Evolutionary conservation across 2,888 invertebrate species (phyloP).

Genomic region (Limnephilus marmoratus): DNA sequence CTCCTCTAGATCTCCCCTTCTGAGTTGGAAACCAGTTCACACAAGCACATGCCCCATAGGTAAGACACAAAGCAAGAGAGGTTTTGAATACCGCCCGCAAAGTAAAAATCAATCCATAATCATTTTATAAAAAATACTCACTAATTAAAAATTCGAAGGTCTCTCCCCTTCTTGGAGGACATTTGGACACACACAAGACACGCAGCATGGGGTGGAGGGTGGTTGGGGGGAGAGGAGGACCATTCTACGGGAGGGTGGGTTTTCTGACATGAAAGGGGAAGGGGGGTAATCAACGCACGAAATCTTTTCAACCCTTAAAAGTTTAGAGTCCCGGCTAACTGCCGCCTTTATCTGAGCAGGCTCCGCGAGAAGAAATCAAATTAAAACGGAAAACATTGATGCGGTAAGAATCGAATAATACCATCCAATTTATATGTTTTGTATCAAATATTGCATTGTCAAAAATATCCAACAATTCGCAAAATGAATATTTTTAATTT

Average conservation of each 20-base stretch:
- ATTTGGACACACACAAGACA: conserved; percentile 47
- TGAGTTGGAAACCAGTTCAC: not conserved
- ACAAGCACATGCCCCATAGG: not conserved
- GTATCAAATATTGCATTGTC: not conserved
- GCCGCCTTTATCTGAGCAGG: conserved; percentile 64
- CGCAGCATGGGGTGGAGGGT: not conserved
- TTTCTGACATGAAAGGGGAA: conserved; percentile 61
- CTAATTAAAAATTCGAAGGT: conserved; percentile 56
- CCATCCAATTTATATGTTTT: conserved; percentile 3
- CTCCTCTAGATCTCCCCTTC: not conserved
- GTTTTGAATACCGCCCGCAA: not conserved
- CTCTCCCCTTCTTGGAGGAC: conserved; percentile 47
- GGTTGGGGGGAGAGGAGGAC: conserved; percentile 20
- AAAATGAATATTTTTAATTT: not conserved
- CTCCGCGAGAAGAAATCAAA: conserved; percentile 63
- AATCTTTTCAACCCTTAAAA: conserved; percentile 81
- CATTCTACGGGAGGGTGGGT: conserved; percentile 47
- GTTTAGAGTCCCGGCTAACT: conserved; percentile 73
- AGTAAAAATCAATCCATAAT: conserved; percentile 20
- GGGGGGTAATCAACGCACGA: conserved; percentile 80
- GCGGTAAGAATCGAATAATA: conserved; percentile 53
- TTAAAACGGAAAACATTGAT: conserved; percentile 64
- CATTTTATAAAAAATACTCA: conserved; percentile 27
- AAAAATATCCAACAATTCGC: not conserved
- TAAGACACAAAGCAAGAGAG: not conserved